Base-by-base conservation (phyloP, 2,797 vertebrate genomes). In the Neosilurus hyrtlii region DNA sequence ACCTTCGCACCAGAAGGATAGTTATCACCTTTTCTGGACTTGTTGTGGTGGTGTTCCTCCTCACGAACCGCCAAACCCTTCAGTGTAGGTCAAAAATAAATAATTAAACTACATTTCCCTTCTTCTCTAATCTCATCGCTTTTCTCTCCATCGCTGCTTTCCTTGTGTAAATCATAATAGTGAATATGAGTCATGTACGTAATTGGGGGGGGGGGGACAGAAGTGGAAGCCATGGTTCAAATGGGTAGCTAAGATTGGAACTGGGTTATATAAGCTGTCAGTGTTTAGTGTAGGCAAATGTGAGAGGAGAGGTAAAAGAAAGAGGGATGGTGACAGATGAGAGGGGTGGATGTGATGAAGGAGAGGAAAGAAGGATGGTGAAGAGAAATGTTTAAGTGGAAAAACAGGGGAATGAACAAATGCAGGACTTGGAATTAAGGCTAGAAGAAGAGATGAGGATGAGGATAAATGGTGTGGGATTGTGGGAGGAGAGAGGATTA, bases 101-200 rank as follows among this genome's bases (percentile, higher is more conserved):
- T 94, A 94, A 94, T 94, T 93, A 92, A 94, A 93, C 88, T 89
- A 88, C 88, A 81, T 91, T 93, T 93, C 90, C 86, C 91, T 89
- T 90, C 84, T 86, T 68, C 86, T 90, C 26, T 14, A 2, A 14
- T 71, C 88, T 91, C 43, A 43, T 89, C 90, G 88, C 89, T 82
- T 89, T 49, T 43, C 72, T 59, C 57, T 57, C 26, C 73, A 88
- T 89, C 90, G 91, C 91, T 90, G 89, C 91, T 91, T 89, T 88
- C 89, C 90, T 79, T 83, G 80, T 86, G 88, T 91, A 89, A 92
- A 94, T 90, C 90, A 92, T 90, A 92, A 90, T 90, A 93, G 92
- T 91, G 92, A 91, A 92, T 93, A 91, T 94, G 92, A 94, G 90
- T 94, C 92, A 94, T 92, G 93, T 43, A 8, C 43, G 43, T 92